phyloP scores from a whole-genome alignment of 1,140 invertebrate species.

The Brachionus angularis region DNA sequence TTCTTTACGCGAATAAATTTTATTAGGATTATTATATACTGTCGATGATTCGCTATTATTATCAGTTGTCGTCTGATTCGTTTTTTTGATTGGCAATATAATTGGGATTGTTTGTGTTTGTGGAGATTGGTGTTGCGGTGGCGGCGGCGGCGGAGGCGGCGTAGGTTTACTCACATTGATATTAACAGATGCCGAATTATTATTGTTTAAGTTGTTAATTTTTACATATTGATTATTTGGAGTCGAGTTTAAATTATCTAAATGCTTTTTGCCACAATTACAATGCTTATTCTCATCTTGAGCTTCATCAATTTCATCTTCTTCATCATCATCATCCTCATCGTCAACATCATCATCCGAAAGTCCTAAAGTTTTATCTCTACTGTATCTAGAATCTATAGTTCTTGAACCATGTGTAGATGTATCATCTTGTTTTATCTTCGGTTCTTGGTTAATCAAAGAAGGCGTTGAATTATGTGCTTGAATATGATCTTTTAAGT shows the following conservation, averaged over 20 bases:
- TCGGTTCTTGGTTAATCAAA: neutral
- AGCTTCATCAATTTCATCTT: constrained; percentile 19
- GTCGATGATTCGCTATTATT: too few species aligned
- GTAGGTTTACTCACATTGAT: too few species aligned
- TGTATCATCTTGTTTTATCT: neutral
- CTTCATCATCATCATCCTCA: constrained; percentile 12
- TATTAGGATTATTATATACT: constrained; percentile 39
- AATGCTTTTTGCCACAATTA: neutral
- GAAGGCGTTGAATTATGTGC: neutral
- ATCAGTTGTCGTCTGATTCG: neutral
- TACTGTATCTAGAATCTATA: constrained; percentile 20
- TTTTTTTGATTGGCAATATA: neutral
- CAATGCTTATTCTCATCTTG: neutral
- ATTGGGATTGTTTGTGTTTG: neutral
- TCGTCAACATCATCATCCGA: constrained; percentile 42
- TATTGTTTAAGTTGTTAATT: too few species aligned
- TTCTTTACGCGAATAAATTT: constrained; percentile 42
- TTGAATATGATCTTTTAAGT: neutral
- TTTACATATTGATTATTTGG: too few species aligned
- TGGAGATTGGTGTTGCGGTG: too few species aligned
- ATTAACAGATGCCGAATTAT: too few species aligned
- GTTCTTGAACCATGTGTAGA: constrained; percentile 11
- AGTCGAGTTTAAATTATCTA: too few species aligned
- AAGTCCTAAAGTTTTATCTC: constrained; percentile 16
- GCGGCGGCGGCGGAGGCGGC: too few species aligned